phyloP scores from a whole-genome alignment of 2,797 vertebrate genomes.

The Crocodylus rhombifer region DNA sequence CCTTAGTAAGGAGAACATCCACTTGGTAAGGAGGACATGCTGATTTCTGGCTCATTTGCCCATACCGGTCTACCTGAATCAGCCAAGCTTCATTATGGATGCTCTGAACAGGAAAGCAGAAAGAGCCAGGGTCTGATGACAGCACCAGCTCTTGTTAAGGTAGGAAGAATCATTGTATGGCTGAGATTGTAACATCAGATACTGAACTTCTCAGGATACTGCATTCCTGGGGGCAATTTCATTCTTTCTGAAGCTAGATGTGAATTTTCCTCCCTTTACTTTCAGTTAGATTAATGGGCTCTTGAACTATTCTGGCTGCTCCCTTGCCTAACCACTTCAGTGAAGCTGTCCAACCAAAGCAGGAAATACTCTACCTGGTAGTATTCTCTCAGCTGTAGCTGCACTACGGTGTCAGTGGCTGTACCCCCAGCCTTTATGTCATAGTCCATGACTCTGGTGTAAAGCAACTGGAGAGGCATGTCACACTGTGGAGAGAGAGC shows the following conservation, averaged over 20 bases:
- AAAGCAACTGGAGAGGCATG: constrained; percentile 92
- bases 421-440: constrained; percentile 84
- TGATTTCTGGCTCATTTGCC: neutral
- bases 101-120: neutral
- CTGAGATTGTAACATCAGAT: accelerated
- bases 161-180: accelerated
- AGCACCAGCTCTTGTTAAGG: accelerated
- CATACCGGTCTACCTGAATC: neutral
- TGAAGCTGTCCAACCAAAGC: accelerated
- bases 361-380: constrained; percentile 83
- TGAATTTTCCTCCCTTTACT: neutral
- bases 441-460: constrained; percentile 89
- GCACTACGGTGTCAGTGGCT: constrained; percentile 80
- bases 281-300: accelerated
- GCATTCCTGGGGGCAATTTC: neutral
- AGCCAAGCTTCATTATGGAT: neutral
- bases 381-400: constrained; percentile 88
- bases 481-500: constrained; percentile 78
- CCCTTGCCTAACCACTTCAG: neutral
- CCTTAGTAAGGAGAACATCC: neutral
- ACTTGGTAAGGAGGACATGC: neutral
- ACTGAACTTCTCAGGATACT: neutral
- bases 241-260: neutral
- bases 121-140: neutral
- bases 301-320: neutral